Conservation (phyloP, 2,888 invertebrate species). For the Crocallis elinguaria region DNA sequence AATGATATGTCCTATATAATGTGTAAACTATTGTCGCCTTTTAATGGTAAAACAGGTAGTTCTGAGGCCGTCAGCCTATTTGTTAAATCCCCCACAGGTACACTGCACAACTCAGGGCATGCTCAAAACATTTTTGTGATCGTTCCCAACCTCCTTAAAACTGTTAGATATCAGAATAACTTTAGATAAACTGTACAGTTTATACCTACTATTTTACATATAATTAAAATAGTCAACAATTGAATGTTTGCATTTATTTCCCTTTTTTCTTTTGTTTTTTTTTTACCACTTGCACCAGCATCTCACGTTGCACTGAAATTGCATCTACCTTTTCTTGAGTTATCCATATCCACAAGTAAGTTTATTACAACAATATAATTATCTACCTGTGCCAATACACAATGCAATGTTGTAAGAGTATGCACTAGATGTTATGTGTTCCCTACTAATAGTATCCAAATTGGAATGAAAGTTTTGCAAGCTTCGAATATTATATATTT, state of each 20-base stretch:
- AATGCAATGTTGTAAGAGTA: constrained; percentile 44
- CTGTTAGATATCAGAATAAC: constrained; percentile 65
- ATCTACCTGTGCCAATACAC: constrained; percentile 32
- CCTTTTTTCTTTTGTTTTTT: constrained; percentile 35
- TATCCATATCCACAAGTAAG: constrained; percentile 8
- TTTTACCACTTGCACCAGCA: constrained; percentile 41
- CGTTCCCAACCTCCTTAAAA: constrained; percentile 58
- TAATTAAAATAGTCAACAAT: constrained; percentile 77
- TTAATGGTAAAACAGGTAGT: constrained; percentile 23
- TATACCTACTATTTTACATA: constrained; percentile 72
- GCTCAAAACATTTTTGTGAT: constrained; percentile 70
- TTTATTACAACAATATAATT: constrained; percentile 10
- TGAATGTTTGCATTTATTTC: constrained; percentile 62
- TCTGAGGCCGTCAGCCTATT: constrained; percentile 37
- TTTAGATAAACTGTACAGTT: constrained; percentile 77
- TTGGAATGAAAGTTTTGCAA: constrained; percentile 67
- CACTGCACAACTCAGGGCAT: constrained; percentile 76
- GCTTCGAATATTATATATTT: constrained; percentile 17
- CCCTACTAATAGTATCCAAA: constrained; percentile 59
- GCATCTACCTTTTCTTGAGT: constrained; percentile 1
- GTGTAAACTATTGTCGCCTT: constrained; percentile 31
- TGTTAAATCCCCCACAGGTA: constrained; percentile 37
- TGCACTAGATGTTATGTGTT: constrained; percentile 43
- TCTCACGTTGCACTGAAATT: constrained; percentile 38
- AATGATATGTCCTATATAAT: constrained; percentile 30